Percentiles rank a stretch among this genome's conserved stretches.
These are phyloP conservation scores for Pitangus sulphuratus DNA, from an alignment of 2,797 vertebrate genomes.

Conservation along the genomic window DNA sequence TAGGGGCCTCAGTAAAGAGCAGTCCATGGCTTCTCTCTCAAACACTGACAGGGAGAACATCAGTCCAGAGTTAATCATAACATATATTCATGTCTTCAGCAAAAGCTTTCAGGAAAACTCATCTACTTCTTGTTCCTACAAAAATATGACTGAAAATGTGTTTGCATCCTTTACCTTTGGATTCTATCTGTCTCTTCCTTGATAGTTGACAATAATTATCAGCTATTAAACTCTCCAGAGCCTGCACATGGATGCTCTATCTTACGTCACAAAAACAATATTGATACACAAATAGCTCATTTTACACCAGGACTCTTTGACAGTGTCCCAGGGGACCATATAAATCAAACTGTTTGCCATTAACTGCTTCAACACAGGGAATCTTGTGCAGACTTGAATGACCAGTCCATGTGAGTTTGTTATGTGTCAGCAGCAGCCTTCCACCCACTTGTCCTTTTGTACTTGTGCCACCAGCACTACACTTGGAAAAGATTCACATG, in stretches of 20 bases:
- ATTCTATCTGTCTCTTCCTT: not conserved
- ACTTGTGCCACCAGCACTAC: not conserved
- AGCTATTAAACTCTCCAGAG: not conserved
- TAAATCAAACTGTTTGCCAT: not conserved
- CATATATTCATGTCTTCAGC: not conserved
- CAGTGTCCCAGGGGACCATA: accelerated
- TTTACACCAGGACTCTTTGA: not conserved
- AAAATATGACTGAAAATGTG: not conserved
- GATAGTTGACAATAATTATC: not conserved
- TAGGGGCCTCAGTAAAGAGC: not conserved
- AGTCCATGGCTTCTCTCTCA: not conserved
- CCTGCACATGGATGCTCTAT: accelerated
- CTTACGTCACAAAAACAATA: not conserved
- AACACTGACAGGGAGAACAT: not conserved
- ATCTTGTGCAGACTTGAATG: not conserved
- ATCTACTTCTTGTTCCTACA: not conserved
- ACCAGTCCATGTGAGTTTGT: not conserved
- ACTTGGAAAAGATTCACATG: not conserved
- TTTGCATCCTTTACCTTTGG: not conserved
- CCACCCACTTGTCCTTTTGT: not conserved
- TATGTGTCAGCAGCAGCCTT: not conserved
- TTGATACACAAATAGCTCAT: not conserved
- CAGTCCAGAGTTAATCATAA: not conserved
- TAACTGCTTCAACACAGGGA: not conserved
- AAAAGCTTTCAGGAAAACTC: not conserved